Conservation (phyloP, 2,113 vertebrate species). For the Mus spicilegus region DNA sequence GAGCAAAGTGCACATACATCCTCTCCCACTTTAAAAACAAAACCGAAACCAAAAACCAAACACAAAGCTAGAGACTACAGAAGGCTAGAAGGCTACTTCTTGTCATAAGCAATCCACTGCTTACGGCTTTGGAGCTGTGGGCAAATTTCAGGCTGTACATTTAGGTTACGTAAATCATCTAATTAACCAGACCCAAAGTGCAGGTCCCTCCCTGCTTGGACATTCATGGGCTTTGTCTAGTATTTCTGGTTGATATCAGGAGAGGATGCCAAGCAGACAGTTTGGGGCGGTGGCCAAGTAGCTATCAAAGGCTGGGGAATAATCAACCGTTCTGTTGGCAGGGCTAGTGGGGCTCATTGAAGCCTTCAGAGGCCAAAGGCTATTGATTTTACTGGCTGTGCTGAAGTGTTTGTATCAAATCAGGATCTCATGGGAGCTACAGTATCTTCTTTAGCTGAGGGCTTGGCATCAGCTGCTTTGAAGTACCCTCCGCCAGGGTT, state of each 20-base stretch:
- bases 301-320: constrained; percentile 46
- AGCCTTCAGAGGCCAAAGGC: constrained; percentile 11
- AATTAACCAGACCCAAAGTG: constrained; percentile 37
- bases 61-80: not conserved
- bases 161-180: constrained; percentile 71
- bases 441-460: constrained; percentile 10
- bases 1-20: not conserved
- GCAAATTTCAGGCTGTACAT: constrained; percentile 51
- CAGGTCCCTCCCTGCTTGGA: not conserved
- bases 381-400: not conserved
- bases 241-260: not conserved
- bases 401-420: constrained; percentile 31
- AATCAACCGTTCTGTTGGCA: constrained; percentile 7
- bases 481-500: not conserved
- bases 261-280: constrained; percentile 14
- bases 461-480: constrained; percentile 26
- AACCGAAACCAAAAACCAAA: not conserved
- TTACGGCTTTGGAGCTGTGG: constrained; percentile 50
- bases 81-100: not conserved
- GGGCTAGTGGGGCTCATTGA: not conserved
- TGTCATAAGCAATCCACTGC: constrained; percentile 64
- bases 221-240: not conserved
- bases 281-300: constrained; percentile 10
- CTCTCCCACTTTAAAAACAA: not conserved
- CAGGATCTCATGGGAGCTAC: not conserved